Percentiles rank a stretch among this genome's conserved stretches.
phyloP scores from a whole-genome alignment of 2,888 invertebrate species.

The Argynnis bischoffii region DNA sequence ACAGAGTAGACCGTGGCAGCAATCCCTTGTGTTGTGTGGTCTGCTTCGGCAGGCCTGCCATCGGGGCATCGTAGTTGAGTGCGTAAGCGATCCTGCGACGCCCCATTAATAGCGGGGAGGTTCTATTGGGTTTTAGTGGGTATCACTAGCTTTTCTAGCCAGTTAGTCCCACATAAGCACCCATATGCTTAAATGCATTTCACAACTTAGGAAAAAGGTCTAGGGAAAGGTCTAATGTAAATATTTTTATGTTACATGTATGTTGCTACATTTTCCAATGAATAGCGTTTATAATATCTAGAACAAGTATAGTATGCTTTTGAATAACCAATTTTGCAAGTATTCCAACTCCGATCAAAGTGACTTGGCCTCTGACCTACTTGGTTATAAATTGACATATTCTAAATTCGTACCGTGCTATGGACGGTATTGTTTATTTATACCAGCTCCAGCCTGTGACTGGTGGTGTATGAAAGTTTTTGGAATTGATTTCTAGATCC shows the following conservation, averaged over 20 bases:
- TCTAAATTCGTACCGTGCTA: constrained; percentile 1
- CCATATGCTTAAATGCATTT: no score
- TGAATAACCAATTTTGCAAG: not conserved
- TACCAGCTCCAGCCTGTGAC: not conserved
- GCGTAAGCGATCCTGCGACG: no score
- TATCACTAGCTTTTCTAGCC: no score
- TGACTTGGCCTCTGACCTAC: not conserved
- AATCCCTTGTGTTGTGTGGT: no score
- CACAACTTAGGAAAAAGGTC: no score
- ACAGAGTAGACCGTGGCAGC: no score
- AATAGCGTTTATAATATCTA: no score
- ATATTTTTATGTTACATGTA: not conserved
- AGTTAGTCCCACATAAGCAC: no score
- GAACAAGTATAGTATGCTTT: not conserved
- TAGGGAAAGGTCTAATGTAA: not conserved
- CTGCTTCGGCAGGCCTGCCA: no score
- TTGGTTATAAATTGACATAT: constrained; percentile 15
- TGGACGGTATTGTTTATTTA: constrained; percentile 5
- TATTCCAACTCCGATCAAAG: not conserved
- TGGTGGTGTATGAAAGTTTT: constrained; percentile 8
- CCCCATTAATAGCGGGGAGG: no score
- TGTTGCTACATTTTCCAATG: not conserved
- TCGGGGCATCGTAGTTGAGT: no score
- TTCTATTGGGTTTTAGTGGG: no score
- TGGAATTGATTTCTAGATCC: not conserved